Evolutionary conservation across 2,797 vertebrate genomes (phyloP).

Genomic region (Menidia menidia): DNA sequence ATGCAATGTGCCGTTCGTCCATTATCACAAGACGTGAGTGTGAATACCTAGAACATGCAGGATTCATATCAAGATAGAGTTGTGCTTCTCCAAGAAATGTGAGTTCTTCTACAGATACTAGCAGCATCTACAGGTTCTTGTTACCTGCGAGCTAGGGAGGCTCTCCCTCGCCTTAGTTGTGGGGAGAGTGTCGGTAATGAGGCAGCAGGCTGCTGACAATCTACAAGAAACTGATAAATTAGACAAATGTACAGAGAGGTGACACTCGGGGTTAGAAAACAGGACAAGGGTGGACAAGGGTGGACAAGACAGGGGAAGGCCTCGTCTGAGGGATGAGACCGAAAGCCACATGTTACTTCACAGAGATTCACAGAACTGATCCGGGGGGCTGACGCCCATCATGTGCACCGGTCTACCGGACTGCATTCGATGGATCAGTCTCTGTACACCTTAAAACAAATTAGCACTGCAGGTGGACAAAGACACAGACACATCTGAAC

Average conservation of each 20-base stretch:
- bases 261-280: constrained; percentile 88
- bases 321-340: constrained; percentile 14
- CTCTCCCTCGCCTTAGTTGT: constrained; percentile 93
- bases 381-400: neutral
- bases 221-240: constrained; percentile 99
- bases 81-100: constrained; percentile 19
- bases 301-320: constrained; percentile 40
- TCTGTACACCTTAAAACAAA: constrained; percentile 75
- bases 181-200: constrained; percentile 95
- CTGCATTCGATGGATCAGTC: constrained; percentile 70
- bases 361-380: neutral
- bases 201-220: constrained; percentile 99
- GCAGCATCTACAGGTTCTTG: constrained; percentile 49
- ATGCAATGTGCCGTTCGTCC: constrained; percentile 7
- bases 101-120: constrained; percentile 7
- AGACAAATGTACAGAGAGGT: constrained; percentile 97
- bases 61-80: constrained; percentile 4
- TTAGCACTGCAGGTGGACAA: constrained; percentile 39
- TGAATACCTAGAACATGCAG: constrained; percentile 43
- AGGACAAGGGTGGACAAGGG: constrained; percentile 50
- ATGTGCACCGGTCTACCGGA: constrained; percentile 33
- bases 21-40: neutral
- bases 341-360: constrained; percentile 4
- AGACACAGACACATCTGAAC: constrained; percentile 63
- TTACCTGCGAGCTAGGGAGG: constrained; percentile 92